These are phyloP conservation scores for Drosophila simulans DNA, from an alignment of 1,140 invertebrate genomes.

Conservation along the genomic window DNA sequence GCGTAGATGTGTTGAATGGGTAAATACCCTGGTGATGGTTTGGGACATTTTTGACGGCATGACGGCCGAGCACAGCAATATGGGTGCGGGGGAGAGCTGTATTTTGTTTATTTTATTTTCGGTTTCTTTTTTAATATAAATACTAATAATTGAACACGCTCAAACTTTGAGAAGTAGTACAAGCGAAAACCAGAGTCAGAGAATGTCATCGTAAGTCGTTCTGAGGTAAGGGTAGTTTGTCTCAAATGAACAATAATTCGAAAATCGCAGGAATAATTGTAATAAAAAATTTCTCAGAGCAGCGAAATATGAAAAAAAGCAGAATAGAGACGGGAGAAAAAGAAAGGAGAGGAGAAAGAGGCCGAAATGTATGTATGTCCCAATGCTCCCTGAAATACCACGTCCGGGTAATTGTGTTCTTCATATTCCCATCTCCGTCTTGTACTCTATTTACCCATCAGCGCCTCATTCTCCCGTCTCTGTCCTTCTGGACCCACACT, in stretches of 20 bases:
- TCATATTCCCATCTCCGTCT: conserved; percentile 45
- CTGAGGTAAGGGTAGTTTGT: conserved; percentile 10
- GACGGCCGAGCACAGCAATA: too few species aligned
- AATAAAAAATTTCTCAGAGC: conserved; percentile 41
- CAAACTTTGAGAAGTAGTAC: too few species aligned
- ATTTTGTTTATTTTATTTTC: too few species aligned
- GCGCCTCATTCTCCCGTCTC: conserved; percentile 21
- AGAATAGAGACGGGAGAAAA: conserved; percentile 24
- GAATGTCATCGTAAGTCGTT: too few species aligned
- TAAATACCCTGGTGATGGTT: background rate
- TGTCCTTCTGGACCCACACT: conserved; percentile 35
- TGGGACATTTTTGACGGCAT: background rate
- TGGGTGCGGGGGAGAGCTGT: too few species aligned
- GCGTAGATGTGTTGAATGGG: conserved; percentile 19
- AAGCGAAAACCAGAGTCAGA: too few species aligned
- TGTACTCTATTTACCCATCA: conserved; percentile 33
- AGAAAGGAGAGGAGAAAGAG: background rate
- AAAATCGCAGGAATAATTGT: conserved; percentile 25
- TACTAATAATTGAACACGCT: too few species aligned
- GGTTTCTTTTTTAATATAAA: too few species aligned
- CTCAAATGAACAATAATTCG: conserved; percentile 16
- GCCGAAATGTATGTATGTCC: conserved; percentile 7
- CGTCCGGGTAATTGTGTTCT: conserved; percentile 66
- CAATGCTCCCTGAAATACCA: conserved; percentile 26
- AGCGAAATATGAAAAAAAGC: conserved; percentile 32